Base-by-base conservation (phyloP, 2,888 invertebrate species). In the Agrenia bidenticulata region DNA sequence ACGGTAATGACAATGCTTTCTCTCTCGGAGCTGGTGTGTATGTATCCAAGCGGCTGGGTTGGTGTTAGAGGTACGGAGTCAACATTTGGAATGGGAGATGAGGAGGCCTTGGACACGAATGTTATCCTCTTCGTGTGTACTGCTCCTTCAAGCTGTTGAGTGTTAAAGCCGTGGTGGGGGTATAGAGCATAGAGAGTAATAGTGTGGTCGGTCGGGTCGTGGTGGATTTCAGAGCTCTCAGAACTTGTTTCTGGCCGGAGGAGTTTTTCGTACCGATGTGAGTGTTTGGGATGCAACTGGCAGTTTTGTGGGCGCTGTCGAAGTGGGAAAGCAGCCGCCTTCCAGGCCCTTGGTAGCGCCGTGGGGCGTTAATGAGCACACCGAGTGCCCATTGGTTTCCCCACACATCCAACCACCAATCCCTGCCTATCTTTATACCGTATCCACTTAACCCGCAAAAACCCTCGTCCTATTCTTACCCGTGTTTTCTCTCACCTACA, bases 261-360 rank as follows among this genome's bases (percentile, higher is more conserved):
- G 24, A 41, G 37, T 58, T 27, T 41, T 24, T 13, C 41, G 27
- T n/a, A 45, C 50, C 50, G 26, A 58, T 51, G 54, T 50, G 65
- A 65, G 63, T 71, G 73, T 65, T 70, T 65, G 73, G 68, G 69
- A 69, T 73, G 69, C 66, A 69, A 70, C 69, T 73, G 66, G 67
- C 64, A 69, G 67, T 69, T 32, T 32, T 75, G 74, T 75, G 73
- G 75, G 75, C 75, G 68, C 67, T 67, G 70, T 60, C 69, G 67
- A 71, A 72, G 75, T 73, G 75, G 69, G 64, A 73, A 77, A 77
- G 73, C 77, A 75, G 73, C 77, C 77, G 76, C 77, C 75, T 76
- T 72, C 72, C 73, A 70, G 72, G 76, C 73, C 76, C 76, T 70
- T 77, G 69, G 75, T 76, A 74, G 73, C 77, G 70, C 73, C 72